Evolutionary conservation across 2,888 invertebrate species (phyloP).

Genomic region (Bruchidius siliquastri): DNA sequence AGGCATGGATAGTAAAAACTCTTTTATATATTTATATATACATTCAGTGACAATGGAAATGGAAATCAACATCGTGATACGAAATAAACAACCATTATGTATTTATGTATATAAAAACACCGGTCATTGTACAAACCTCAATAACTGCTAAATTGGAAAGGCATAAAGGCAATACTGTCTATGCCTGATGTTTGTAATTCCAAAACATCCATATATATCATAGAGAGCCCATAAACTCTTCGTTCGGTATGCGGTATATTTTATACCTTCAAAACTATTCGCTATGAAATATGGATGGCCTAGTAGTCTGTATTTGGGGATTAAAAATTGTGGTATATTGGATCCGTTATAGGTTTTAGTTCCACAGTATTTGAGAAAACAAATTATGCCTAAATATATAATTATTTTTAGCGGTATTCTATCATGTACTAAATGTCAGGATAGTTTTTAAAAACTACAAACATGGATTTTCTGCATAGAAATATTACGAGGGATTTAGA

Average conservation of each 20-base stretch:
- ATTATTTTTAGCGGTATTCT: too few relatives aligned
- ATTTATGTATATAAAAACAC: not conserved
- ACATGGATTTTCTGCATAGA: too few relatives aligned
- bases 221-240: not conserved
- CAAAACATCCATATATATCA: not conserved
- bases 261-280: not conserved
- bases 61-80: too few relatives aligned
- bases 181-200: not conserved
- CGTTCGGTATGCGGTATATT: not conserved
- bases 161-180: not conserved
- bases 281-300: not conserved
- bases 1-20: too few relatives aligned
- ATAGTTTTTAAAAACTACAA: too few relatives aligned
- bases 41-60: too few relatives aligned
- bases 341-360: not conserved
- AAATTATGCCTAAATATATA: too few relatives aligned
- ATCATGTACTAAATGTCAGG: too few relatives aligned
- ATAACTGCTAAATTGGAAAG: not conserved
- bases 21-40: too few relatives aligned
- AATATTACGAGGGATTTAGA: too few relatives aligned
- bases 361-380: too few relatives aligned
- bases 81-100: too few relatives aligned
- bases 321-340: not conserved
- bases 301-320: not conserved
- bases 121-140: not conserved